Base-by-base conservation (phyloP, 2,888 invertebrate species). In the Latrodectus elegans region DNA sequence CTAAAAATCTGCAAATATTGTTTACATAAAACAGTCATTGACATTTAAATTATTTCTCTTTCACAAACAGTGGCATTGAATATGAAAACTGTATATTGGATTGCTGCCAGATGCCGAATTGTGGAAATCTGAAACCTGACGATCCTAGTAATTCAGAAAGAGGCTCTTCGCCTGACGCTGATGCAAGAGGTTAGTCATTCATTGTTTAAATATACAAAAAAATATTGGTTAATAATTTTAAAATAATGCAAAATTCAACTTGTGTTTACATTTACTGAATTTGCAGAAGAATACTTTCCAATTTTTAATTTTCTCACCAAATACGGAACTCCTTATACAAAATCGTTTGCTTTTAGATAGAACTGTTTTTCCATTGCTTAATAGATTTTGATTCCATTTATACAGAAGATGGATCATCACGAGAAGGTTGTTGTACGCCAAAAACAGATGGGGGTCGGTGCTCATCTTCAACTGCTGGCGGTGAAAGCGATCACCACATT, bases 21-120 rank as follows among this genome's bases (percentile, higher is more conserved):
- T 38, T 38, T 38, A 6, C 38, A 1, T 38, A 38, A 6, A 38
- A 38, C 4, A 6, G 38, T 38, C 38, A 3, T 6, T 38, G 6
- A 38, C 22, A 10, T 15, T 26, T 38, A 75, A 73, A n/a, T 75
- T 64, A 15, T 65, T 65, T 80, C 75, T 78, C n/a, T 67, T 76
- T 94, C 94, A 38, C 38, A 38, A 38, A 68, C 94, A 97, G 97
- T 93, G 96, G 96, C 53, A 94, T 96, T 79, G 98, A 98, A 93
- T 96, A 96, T 91, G 96, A 96, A 91, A 96, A 97, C 92, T 94
- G 97, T 79, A 96, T 98, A 74, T 95, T 98, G 95, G 98, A 98
- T 93, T 96, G 96, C 93, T 97, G 97, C 92, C 98, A 98, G 93
- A 93, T 97, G 92, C 89, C 80, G 8, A 81, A 79, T n/a, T 81